Conservation (phyloP, 2,888 invertebrate species). For the Choreutis nemorana region DNA sequence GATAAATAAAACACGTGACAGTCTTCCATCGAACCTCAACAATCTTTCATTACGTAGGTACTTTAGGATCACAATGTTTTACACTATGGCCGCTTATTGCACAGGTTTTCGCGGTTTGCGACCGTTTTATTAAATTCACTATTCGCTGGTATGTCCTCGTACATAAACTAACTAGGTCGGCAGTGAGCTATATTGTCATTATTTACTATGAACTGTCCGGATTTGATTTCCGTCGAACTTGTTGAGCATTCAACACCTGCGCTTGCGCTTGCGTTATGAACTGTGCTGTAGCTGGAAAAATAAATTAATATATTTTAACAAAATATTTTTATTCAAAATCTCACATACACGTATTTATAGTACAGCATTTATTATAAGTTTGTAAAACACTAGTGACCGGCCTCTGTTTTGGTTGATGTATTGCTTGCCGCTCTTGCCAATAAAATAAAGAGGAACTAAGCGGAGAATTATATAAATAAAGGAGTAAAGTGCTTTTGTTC, state of each 20-base stretch:
- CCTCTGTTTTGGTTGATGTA: too few relatives aligned
- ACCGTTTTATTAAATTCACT: constrained; percentile 7
- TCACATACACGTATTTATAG: too few relatives aligned
- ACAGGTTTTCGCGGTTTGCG: constrained; percentile 4
- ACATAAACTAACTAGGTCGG: constrained; percentile 31
- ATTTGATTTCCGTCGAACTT: constrained; percentile 59
- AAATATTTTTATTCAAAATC: too few relatives aligned
- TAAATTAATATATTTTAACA: neutral
- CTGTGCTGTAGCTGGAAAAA: constrained; percentile 43
- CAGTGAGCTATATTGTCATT: constrained; percentile 22
- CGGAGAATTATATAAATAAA: too few relatives aligned
- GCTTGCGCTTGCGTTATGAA: constrained; percentile 52
- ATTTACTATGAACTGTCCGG: constrained; percentile 56
- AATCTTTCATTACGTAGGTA: constrained; percentile 4
- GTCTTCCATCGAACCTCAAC: constrained; percentile 2
- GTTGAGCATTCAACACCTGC: constrained; percentile 45
- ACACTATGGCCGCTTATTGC: constrained; percentile 3
- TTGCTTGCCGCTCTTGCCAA: too few relatives aligned
- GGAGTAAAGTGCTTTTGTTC: too few relatives aligned
- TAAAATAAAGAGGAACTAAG: too few relatives aligned
- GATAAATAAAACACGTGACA: constrained; percentile 20
- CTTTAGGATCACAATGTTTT: constrained; percentile 7
- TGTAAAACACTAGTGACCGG: too few relatives aligned
- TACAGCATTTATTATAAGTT: too few relatives aligned
- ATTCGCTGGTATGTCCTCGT: too few relatives aligned